Conservation (phyloP, 2,113 vertebrate genomes). For the Megaceryle torquata region DNA sequence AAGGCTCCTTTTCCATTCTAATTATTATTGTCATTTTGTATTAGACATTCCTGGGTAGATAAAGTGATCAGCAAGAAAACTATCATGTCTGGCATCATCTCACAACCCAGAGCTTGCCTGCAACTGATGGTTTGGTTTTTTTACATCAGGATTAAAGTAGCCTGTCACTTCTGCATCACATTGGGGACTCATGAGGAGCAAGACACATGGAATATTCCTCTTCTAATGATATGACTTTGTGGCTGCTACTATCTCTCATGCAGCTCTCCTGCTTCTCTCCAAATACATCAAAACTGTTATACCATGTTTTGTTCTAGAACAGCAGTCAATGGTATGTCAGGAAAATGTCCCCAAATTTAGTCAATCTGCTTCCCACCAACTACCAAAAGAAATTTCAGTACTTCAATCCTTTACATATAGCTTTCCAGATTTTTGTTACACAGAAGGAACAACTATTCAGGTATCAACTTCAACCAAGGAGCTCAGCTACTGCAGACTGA, state of each 20-base stretch:
- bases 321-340: background rate
- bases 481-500: background rate
- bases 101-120: background rate
- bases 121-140: background rate
- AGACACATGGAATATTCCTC: background rate
- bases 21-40: background rate
- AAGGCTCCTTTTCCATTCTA: background rate
- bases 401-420: background rate
- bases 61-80: background rate
- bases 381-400: background rate
- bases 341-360: background rate
- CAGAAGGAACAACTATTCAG: background rate
- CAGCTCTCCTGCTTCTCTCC: background rate
- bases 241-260: background rate
- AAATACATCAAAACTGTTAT: background rate
- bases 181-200: background rate
- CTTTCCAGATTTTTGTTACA: background rate
- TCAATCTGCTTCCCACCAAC: background rate
- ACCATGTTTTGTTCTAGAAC: background rate
- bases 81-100: background rate
- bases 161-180: background rate
- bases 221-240: background rate
- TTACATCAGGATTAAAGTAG: background rate
- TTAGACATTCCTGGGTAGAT: background rate
- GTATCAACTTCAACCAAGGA: background rate